phyloP scores from a whole-genome alignment of 2,113 vertebrate genomes.

The Grammomys surdaster region DNA sequence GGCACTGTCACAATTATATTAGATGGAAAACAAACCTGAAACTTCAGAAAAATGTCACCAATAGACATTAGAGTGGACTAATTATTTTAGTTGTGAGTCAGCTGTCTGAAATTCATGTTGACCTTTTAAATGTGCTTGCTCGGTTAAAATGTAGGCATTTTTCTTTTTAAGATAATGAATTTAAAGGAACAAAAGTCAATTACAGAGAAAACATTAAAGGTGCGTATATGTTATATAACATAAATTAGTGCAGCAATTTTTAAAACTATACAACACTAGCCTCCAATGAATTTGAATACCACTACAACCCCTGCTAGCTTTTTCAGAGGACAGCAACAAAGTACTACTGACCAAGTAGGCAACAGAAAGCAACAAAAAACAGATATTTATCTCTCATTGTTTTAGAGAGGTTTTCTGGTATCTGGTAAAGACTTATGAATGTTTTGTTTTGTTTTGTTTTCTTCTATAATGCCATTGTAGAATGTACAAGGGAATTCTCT shows the following conservation, averaged over 20 bases:
- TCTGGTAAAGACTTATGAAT: neutral
- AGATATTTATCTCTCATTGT: neutral
- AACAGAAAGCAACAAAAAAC: neutral
- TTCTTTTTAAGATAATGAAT: neutral
- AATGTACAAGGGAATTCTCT: neutral
- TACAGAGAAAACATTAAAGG: neutral
- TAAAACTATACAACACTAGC: neutral
- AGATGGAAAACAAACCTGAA: neutral
- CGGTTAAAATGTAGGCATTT: neutral
- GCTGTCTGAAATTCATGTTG: neutral
- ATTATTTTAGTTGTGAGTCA: neutral
- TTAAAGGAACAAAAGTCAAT: neutral
- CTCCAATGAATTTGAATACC: neutral
- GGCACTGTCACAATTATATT: neutral
- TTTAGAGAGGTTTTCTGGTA: neutral
- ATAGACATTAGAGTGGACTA: neutral
- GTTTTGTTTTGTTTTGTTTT: neutral
- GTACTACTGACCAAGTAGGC: rapidly evolving
- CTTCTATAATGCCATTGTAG: neutral
- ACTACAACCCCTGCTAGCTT: neutral
- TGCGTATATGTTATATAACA: neutral
- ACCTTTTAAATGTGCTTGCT: neutral
- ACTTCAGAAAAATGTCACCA: neutral
- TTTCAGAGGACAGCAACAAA: neutral
- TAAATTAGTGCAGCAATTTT: neutral